Evolutionary conservation across 2,113 vertebrate species (phyloP).

Genomic region (Marmota flaviventris): DNA sequence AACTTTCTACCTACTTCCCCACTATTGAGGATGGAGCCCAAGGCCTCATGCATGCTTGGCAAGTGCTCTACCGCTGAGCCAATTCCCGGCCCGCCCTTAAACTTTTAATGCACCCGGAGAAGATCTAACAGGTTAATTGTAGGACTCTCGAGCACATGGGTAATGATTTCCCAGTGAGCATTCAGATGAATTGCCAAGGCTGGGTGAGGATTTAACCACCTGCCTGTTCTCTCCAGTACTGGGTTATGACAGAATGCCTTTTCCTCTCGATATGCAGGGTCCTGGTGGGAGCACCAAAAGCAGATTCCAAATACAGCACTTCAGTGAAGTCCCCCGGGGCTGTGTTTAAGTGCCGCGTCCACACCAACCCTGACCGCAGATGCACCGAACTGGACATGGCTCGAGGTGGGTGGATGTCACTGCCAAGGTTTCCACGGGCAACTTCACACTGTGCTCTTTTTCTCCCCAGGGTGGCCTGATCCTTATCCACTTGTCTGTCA

Average conservation of each 20-base stretch:
- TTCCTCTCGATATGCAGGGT: constrained; percentile 90
- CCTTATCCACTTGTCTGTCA: rapidly evolving
- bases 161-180: neutral
- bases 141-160: neutral
- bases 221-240: neutral
- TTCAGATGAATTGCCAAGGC: rapidly evolving
- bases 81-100: neutral
- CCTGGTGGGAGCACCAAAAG: constrained; percentile 96
- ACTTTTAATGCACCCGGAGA: neutral
- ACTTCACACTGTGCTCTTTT: neutral
- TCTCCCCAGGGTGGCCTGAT: neutral
- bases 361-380: constrained; percentile 96
- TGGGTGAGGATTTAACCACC: neutral
- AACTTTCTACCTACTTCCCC: too few relatives aligned
- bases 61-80: neutral
- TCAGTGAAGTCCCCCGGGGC: constrained; percentile 95
- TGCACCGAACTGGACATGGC: constrained; percentile 99
- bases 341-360: constrained; percentile 96
- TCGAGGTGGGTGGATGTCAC: constrained; percentile 90
- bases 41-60: neutral
- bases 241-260: constrained; percentile 55
- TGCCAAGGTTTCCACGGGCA: neutral
- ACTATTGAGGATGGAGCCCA: neutral
- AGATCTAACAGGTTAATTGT: neutral
- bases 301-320: constrained; percentile 96